Conservation (phyloP, 2,888 invertebrate species). For the Lissonota sp. region DNA sequence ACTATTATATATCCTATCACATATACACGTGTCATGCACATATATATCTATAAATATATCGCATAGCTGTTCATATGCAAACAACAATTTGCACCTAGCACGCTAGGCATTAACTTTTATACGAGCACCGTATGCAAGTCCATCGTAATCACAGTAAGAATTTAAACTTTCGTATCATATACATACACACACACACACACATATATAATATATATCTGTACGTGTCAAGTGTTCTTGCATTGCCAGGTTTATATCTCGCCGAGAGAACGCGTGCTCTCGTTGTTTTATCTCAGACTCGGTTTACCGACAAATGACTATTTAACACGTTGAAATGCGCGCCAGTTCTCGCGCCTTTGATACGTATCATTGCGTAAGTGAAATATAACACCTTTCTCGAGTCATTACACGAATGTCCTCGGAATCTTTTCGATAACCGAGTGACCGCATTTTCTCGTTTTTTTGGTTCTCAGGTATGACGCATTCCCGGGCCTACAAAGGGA, state of each 20-base stretch:
- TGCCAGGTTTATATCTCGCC: neutral
- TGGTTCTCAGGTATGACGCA: too few relatives aligned
- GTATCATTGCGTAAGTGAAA: conserved; percentile 44
- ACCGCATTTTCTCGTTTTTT: neutral
- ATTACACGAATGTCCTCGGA: conserved; percentile 50
- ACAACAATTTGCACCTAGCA: conserved; percentile 57
- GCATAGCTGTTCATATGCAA: conserved; percentile 28
- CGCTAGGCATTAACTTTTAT: conserved; percentile 46
- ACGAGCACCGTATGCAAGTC: conserved; percentile 35
- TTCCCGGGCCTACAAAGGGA: too few relatives aligned
- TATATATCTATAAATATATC: neutral
- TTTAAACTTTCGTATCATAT: conserved; percentile 36
- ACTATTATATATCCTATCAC: conserved; percentile 40
- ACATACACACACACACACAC: too few relatives aligned
- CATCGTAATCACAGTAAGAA: conserved; percentile 48
- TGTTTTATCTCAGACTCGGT: conserved; percentile 46
- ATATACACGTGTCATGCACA: conserved; percentile 19
- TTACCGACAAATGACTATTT: conserved; percentile 56
- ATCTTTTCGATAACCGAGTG: conserved; percentile 51
- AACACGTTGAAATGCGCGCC: conserved; percentile 32
- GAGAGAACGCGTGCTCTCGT: conserved; percentile 13
- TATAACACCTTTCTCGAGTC: conserved; percentile 53
- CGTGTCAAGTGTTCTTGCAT: too few relatives aligned
- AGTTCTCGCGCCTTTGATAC: conserved; percentile 3
- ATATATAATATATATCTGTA: too few relatives aligned